A percentile compares a stretch with the other conserved stretches of the same genome.
Evolutionary conservation across 1,140 invertebrate genomes (phyloP).

Genomic region (Hirudo medicinalis): DNA sequence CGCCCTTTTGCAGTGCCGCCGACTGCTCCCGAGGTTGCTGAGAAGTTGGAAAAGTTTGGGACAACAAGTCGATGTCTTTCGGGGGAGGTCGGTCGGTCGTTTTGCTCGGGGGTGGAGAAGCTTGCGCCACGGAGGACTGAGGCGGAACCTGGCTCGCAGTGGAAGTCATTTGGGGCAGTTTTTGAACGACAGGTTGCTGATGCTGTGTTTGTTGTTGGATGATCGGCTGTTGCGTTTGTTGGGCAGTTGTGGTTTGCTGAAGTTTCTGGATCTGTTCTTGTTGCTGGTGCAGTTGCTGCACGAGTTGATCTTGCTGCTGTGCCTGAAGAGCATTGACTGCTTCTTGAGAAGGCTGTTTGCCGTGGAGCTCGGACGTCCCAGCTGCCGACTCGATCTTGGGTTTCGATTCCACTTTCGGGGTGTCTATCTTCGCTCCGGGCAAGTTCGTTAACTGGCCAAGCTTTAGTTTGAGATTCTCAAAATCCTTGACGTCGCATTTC

Average conservation of each 20-base stretch:
- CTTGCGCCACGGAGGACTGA: background rate
- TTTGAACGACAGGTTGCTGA: background rate
- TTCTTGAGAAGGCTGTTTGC: background rate
- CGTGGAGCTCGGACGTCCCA: background rate
- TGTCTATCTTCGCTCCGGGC: background rate
- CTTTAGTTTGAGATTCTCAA: conserved; percentile 14
- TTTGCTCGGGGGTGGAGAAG: background rate
- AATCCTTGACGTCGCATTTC: conserved; percentile 15
- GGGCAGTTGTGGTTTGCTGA: background rate
- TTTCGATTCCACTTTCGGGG: conserved; percentile 7
- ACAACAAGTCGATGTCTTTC: no score
- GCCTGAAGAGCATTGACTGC: background rate
- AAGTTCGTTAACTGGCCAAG: conserved; percentile 2
- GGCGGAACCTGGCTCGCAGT: background rate
- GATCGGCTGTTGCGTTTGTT: conserved; percentile 1
- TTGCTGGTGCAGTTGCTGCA: conserved; percentile 13
- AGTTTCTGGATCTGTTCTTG: background rate
- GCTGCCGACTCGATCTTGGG: conserved; percentile 11
- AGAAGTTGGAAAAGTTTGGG: no score
- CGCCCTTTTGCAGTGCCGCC: no score
- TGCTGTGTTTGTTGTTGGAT: background rate
- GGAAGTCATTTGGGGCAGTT: background rate
- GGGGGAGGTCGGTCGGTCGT: no score
- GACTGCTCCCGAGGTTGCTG: no score
- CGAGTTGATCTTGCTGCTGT: background rate